Percentiles rank a stretch among this genome's conserved stretches.
These are phyloP conservation scores for Drosophila dunni DNA, from an alignment of 1,140 invertebrate species.

Conservation along the genomic window DNA sequence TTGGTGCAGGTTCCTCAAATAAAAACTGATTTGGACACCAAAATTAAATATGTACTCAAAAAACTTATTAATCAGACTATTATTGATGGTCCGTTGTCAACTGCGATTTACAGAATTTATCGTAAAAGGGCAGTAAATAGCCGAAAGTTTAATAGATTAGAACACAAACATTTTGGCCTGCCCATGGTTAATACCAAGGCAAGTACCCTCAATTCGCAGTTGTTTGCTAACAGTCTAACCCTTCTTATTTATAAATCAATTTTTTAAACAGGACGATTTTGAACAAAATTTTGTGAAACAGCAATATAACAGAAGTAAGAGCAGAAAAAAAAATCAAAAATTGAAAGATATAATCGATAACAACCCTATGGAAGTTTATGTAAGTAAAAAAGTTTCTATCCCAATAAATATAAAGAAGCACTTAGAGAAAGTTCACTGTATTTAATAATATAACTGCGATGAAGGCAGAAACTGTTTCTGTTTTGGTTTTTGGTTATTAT, in stretches of 20 bases:
- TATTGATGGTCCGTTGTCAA: conserved; percentile 56
- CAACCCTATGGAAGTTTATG: conserved; percentile 18
- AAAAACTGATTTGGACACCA: conserved; percentile 64
- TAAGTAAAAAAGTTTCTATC: conserved; percentile 36
- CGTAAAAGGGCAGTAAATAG: conserved; percentile 37
- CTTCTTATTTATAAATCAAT: not conserved
- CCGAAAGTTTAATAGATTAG: not conserved
- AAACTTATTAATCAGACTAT: conserved; percentile 62
- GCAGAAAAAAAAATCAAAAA: not conserved
- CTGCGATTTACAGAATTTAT: conserved; percentile 60
- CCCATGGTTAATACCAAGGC: conserved; percentile 69
- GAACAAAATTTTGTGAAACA: conserved; percentile 66
- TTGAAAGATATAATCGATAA: conserved; percentile 38
- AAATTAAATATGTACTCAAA: conserved; percentile 65
- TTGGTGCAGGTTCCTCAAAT: conserved; percentile 59
- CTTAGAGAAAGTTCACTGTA: no score
- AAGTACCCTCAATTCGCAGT: not conserved
- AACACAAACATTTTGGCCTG: conserved; percentile 37
- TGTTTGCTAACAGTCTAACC: not conserved
- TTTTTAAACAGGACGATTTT: conserved; percentile 68
- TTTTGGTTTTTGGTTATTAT: no score
- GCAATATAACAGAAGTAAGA: conserved; percentile 23
- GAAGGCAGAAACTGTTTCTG: no score
- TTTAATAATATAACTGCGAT: no score
- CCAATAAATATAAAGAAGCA: no score